Evolutionary conservation across 2,797 vertebrate genomes (phyloP), one percentile per base, ranked within the genome.

Genomic region (Danio kyathit): DNA sequence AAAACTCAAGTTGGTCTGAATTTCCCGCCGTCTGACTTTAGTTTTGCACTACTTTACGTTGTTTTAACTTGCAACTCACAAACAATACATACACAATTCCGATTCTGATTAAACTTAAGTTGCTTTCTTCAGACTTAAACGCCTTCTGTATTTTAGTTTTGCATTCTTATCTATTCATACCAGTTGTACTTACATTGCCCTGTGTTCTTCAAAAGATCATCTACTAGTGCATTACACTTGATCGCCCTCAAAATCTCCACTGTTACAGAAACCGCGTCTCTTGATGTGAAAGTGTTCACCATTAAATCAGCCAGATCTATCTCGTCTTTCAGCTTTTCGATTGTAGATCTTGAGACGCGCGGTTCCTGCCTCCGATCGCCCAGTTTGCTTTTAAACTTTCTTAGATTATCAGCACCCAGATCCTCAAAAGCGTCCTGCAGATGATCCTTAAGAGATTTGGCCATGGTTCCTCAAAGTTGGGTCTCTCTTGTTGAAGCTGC

Each of bases 321-420:
- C 0, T 11, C 17, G 2, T 49, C 13, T 6, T 60, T 10, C 6
- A 29, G 16, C 16, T 65, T 51, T 13, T 85, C 78, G 8, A 87
- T 5, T 0, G 7, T 11, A 10, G 16, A 69, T 8, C 29, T 29
- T 29, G 29, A 17, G 13, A 17, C 73, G 48, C 77, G 63, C 11
- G 74, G 80, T 21, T 78, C 75, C 12, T 44, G 7, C 1, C 5
- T 8, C 0, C 80, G 82, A n/a, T 89, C 87, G 14, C 76, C 51
- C 14, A 89, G 19, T 11, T 61, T 79, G 14, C 0, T 3, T 66
- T 69, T 71, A 52, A 89, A 88, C 2, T 9, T 64, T 19, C n/a
- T 82, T 4, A 76, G 40, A 0, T 81, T 8, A 0, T 0, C 8
- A 0, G 72, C 8, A 0, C 0, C 1, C n/a, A 89, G 69, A 17